A percentile compares a stretch with the other conserved stretches of the same genome.
These are phyloP conservation scores for Solenodon paradoxus DNA, from an alignment of 2,113 vertebrate genomes.

Conservation along the genomic window DNA sequence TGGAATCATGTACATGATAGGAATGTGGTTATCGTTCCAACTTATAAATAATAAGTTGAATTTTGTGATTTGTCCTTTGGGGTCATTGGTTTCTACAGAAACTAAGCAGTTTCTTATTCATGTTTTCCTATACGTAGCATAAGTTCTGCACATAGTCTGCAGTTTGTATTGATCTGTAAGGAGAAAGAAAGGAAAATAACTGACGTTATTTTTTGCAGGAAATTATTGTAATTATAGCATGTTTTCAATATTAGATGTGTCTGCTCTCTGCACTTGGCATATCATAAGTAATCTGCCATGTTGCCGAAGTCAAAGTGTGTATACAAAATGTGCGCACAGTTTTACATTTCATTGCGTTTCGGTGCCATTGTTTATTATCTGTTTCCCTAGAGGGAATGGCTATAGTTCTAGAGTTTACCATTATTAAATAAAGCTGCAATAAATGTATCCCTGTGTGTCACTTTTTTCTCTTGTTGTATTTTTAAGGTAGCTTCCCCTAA, in stretches of 20 bases:
- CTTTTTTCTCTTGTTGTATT: not conserved
- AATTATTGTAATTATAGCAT: not conserved
- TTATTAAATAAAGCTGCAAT: conserved; percentile 1
- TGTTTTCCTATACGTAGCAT: not conserved
- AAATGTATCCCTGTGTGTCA: not conserved
- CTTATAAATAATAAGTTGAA: not conserved
- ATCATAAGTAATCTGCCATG: conserved; percentile 34
- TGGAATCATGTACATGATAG: not conserved
- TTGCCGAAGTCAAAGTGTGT: no score
- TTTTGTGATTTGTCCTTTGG: no score
- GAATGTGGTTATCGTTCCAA: not conserved
- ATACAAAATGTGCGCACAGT: no score
- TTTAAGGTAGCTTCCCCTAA: not conserved
- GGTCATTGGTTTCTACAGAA: not conserved
- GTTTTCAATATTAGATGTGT: conserved; percentile 32
- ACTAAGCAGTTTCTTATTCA: not conserved
- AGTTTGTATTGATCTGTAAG: not conserved
- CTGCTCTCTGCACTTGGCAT: not conserved
- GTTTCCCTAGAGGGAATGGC: not conserved
- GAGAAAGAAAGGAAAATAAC: not conserved
- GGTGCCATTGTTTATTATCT: not conserved
- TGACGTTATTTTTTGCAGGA: conserved; percentile 25
- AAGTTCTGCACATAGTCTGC: not conserved
- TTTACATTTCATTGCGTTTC: conserved; percentile 35
- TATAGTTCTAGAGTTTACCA: not conserved